Percentiles rank a stretch among this genome's conserved stretches.
Conservation (phyloP, 2,888 invertebrate genomes). For the Mechanitis messenoides region DNA sequence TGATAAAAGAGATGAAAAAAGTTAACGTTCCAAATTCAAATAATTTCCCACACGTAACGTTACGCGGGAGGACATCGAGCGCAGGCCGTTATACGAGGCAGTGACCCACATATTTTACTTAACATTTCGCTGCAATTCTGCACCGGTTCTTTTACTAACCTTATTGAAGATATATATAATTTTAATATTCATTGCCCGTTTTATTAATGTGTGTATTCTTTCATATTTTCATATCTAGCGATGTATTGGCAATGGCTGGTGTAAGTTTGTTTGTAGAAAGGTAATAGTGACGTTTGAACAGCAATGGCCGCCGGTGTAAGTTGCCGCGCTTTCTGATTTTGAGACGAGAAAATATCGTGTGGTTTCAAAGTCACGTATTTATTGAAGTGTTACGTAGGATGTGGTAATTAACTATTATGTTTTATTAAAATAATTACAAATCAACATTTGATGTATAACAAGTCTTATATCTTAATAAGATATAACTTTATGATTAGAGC, state of each 20-base stretch:
- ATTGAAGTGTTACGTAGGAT: constrained; percentile 62
- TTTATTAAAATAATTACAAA: constrained; percentile 8
- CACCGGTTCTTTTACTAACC: constrained; percentile 58
- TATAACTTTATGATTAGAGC: no score
- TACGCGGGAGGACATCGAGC: constrained; percentile 74
- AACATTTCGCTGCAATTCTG: constrained; percentile 54
- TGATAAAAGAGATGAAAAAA: constrained; percentile 61
- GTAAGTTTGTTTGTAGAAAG: constrained; percentile 8
- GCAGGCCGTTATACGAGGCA: constrained; percentile 73
- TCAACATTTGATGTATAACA: neutral
- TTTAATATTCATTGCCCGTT: constrained; percentile 32
- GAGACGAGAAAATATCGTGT: constrained; percentile 58
- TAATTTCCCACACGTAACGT: constrained; percentile 77
- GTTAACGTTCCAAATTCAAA: constrained; percentile 71
- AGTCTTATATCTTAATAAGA: no score
- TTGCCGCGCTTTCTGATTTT: constrained; percentile 74
- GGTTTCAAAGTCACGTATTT: constrained; percentile 66
- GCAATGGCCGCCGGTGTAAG: constrained; percentile 32
- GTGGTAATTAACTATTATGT: constrained; percentile 57
- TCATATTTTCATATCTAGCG: neutral
- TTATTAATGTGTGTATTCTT: constrained; percentile 3
- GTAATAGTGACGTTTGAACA: constrained; percentile 39
- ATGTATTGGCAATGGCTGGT: constrained; percentile 10
- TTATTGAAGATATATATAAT: constrained; percentile 41
- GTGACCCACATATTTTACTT: constrained; percentile 63